Percentiles rank a stretch among this genome's conserved stretches.
Evolutionary conservation across 1,140 invertebrate genomes (phyloP).

Genomic region (Aphidius gifuensis): DNA sequence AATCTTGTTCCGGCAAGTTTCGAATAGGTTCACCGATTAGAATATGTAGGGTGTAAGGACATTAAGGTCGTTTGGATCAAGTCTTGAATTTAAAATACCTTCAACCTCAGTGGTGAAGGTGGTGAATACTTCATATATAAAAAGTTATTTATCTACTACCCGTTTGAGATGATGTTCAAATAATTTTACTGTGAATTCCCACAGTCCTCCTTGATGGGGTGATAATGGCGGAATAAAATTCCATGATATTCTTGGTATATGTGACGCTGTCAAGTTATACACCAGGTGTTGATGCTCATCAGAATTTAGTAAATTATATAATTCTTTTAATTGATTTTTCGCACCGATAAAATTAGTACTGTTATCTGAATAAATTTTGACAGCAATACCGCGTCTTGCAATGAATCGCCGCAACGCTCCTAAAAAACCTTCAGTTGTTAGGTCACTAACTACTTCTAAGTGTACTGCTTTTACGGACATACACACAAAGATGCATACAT

Average conservation of each 20-base stretch:
- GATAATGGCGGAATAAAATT: slow-evolving; percentile 37
- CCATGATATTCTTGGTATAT: slow-evolving; percentile 22
- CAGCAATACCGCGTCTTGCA: slow-evolving; percentile 3
- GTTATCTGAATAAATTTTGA: slow-evolving; percentile 20
- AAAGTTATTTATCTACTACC: not conserved
- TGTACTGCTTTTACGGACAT: slow-evolving; percentile 17
- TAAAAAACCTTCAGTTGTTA: slow-evolving; percentile 16
- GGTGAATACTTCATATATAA: slow-evolving; percentile 10
- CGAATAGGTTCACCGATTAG: slow-evolving; percentile 9
- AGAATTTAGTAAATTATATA: not conserved
- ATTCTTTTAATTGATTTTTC: slow-evolving; percentile 12
- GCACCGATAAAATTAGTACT: slow-evolving; percentile 21
- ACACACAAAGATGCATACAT: slow-evolving; percentile 20
- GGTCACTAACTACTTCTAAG: slow-evolving; percentile 22
- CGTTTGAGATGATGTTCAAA: slow-evolving; percentile 2
- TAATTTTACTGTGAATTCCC: slow-evolving; percentile 30
- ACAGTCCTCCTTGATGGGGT: slow-evolving; percentile 39
- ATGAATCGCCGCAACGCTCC: slow-evolving; percentile 15
- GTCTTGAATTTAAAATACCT: not conserved
- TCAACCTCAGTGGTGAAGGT: not conserved
- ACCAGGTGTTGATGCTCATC: not conserved
- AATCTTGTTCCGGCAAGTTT: not conserved
- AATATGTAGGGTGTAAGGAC: slow-evolving; percentile 4
- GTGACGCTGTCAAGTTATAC: not conserved
- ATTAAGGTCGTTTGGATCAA: not conserved